Evolutionary conservation across 2,113 vertebrate genomes (phyloP), one percentile per base, ranked within the genome.

Genomic region (Daubentonia madagascariensis): DNA sequence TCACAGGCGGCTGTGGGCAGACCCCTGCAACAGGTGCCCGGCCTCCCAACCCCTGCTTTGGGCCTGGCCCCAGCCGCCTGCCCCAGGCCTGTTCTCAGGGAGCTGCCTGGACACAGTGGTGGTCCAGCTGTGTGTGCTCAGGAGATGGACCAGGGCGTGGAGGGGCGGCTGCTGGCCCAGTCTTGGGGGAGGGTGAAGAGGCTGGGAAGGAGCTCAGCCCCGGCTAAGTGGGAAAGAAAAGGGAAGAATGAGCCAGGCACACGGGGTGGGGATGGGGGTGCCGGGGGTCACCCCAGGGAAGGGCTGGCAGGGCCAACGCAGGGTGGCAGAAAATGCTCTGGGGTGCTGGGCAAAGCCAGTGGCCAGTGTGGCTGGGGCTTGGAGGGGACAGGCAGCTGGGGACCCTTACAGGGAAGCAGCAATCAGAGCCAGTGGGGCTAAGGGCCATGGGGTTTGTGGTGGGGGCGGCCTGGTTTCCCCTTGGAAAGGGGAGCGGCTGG

Each of bases 221-320:
- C 13, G 7, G 13, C 54, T 28, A 0, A 10, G 22, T 45, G 86
- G 57, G 37, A 12, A 23, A 6, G n/a, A n/a, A n/a, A 2, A 17
- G 12, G 45, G 32, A 37, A 10, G 17, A 10, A 12, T 1, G 28
- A 4, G 17, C 67, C 0, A 4, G 52, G 28, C 2, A 7, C 65
- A 10, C 6, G 2, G 25, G 35, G 20, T 20, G 6, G 43, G 32
- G 80, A 1, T 30, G 57, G 28, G 57, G 79, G 4, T 7, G 30
- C 12, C 3, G 20, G 50, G 17, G 50, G 50, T 25, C 37, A 40
- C 22, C 9, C 37, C 70, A 43, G 37, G 37, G 10, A 72, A 22
- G 20, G 37, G 22, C 1, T 40, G 70, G 30, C 22, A 4, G 6
- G 32, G 43, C 48, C 52, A 52, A 5, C 45, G 13, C 40, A 25